Conservation (phyloP, 2,113 vertebrate genomes). For the Pelobates fuscus region DNA sequence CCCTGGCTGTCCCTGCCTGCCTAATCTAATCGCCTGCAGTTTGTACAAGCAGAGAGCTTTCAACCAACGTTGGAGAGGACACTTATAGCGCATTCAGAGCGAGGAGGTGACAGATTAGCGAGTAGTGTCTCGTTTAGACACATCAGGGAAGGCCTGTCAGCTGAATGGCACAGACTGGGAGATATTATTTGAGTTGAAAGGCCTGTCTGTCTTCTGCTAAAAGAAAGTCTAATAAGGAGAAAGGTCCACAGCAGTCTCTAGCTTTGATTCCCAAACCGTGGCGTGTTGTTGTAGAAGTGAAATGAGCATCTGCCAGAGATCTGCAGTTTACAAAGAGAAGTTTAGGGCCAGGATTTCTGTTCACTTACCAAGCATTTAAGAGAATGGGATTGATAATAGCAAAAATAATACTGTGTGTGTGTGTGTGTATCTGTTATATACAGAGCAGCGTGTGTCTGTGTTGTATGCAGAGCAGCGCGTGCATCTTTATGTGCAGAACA, state of each 20-base stretch:
- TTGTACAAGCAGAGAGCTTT: conserved; percentile 81
- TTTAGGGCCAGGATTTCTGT: background rate
- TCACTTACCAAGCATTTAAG: background rate
- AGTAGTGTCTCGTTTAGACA: conserved; percentile 65
- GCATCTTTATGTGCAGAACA: too few species aligned
- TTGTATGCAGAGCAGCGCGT: background rate
- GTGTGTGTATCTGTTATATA: background rate
- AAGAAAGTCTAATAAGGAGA: conserved; percentile 65
- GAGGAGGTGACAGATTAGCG: conserved; percentile 72
- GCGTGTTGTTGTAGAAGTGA: background rate
- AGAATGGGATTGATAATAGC: background rate
- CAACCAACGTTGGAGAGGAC: conserved; percentile 74
- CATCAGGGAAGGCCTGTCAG: conserved; percentile 69
- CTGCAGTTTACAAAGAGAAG: background rate
- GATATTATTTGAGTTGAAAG: conserved; percentile 70
- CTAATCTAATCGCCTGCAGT: conserved; percentile 85
- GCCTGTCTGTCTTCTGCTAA: conserved; percentile 64
- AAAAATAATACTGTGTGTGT: background rate
- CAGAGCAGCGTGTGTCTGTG: background rate
- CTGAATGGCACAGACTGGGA: conserved; percentile 69
- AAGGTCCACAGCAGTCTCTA: conserved; percentile 59
- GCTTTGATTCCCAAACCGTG: conserved; percentile 7
- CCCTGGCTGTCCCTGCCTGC: conserved; percentile 78
- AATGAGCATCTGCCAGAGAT: background rate
- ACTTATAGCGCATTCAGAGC: conserved; percentile 64